Evolutionary conservation across 2,113 vertebrate species (phyloP).

Genomic region (Typhlomys cinereus): DNA sequence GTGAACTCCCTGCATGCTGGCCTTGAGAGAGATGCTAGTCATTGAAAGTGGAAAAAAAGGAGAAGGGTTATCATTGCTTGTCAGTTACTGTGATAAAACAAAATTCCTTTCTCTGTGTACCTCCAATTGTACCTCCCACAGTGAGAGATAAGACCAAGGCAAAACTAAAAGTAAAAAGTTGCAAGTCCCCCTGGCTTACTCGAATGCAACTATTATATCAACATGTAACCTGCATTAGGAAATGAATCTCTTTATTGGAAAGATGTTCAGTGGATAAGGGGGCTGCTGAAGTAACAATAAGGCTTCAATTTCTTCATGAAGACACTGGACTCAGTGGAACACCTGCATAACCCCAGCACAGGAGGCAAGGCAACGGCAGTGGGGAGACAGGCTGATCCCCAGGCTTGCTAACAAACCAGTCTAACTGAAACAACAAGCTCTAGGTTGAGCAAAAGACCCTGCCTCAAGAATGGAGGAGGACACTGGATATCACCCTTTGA

Average conservation of each 20-base stretch:
- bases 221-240: neutral
- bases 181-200: neutral
- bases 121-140: neutral
- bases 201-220: neutral
- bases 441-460: neutral
- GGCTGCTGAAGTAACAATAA: too few relatives aligned
- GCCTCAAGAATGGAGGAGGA: neutral
- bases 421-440: neutral
- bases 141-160: neutral
- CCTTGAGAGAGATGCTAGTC: constrained; percentile 22
- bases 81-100: constrained; percentile 18
- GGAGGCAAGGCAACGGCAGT: too few relatives aligned
- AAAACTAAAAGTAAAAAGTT: neutral
- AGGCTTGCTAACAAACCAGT: neutral
- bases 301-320: neutral
- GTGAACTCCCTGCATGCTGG: neutral
- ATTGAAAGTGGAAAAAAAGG: constrained; percentile 25
- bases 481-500: too few relatives aligned
- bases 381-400: neutral
- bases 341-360: neutral
- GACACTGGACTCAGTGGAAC: neutral
- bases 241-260: constrained; percentile 6
- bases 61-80: constrained; percentile 21
- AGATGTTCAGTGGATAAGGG: neutral
- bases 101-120: neutral